Base-by-base conservation (phyloP, 2,888 invertebrate genomes). In the Gortyna flavago region DNA sequence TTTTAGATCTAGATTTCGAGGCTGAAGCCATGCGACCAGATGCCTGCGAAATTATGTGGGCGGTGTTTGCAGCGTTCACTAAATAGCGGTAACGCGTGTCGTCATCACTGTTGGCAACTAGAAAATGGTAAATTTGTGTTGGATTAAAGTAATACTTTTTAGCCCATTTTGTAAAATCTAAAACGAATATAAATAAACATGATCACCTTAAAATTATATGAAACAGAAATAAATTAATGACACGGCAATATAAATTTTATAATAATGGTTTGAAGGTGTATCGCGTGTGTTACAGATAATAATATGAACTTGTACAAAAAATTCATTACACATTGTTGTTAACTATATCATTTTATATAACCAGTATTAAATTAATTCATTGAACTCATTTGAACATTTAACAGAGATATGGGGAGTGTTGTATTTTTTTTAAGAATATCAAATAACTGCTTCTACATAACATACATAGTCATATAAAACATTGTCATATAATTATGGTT, bases 31-130 rank as follows among this genome's bases (percentile, higher is more conserved):
- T 98, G 96, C 99, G 99, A 96, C 97, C 98, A 68, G 98, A 98
- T 93, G 98, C 98, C 80, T 98, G 98, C 92, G 99, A 99, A 94
- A 98, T 99, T 90, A 98, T 99, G 97, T 99, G 99, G 99, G 99
- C 99, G 75, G 99, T 99, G 80, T 99, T 99, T 96, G 99, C 99
- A 89, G 99, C 99, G 82, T 99, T 99, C 97, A 99, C 99, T 92
- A 99, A 99, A 98, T 99, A 98, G 97, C 97, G 92, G 90, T 94
- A 92, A 92, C 87, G 87, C 80, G 84, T 84, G 86, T 84, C 89
- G 81, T 87, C 85, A 83, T 83, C 87, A 80, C 85, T 87, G 81
- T 87, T 87, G 87, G 87, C 85, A 87, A 83, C 87, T 86, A 90
- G 86, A 82, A 84, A 88, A 88, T 84, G 83, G 85, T 89, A 86